phyloP scores from a whole-genome alignment of 92 coral and sea anemone genomes.

The Heliopora coerulea region DNA sequence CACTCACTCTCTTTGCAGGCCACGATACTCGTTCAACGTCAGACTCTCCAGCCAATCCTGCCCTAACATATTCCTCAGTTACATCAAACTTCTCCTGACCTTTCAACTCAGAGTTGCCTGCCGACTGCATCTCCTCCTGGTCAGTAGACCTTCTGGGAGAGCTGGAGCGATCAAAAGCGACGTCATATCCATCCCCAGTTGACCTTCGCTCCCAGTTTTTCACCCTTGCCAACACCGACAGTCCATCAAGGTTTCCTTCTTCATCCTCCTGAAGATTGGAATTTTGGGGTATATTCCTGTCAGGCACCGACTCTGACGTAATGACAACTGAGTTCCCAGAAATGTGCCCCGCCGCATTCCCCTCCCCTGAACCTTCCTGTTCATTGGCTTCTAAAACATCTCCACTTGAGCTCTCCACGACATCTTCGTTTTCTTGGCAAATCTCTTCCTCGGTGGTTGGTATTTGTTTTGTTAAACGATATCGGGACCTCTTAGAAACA shows the following conservation, averaged over 20 bases:
- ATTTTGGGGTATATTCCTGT: background rate
- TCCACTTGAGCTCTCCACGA: background rate
- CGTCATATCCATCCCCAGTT: conserved; percentile 1
- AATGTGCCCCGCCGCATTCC: background rate
- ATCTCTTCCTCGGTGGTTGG: background rate
- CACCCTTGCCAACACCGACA: conserved; percentile 15
- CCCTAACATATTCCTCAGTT: too few species aligned
- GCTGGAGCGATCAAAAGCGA: background rate
- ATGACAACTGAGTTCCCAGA: background rate
- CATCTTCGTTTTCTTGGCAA: background rate
- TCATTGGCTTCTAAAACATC: background rate
- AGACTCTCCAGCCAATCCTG: too few species aligned
- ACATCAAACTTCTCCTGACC: background rate
- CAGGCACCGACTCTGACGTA: conserved; percentile 36
- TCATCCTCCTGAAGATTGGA: conserved; percentile 38
- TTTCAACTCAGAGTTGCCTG: background rate
- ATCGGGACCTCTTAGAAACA: background rate
- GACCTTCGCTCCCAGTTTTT: conserved; percentile 28
- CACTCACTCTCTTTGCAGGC: too few species aligned
- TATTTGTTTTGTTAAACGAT: background rate
- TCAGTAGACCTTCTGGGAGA: background rate
- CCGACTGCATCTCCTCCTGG: background rate
- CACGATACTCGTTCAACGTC: too few species aligned
- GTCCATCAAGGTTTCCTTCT: conserved; percentile 16
- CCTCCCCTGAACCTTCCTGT: background rate